A percentile compares a stretch with the other conserved stretches of the same genome.
Conservation (phyloP, 2,797 vertebrate species). For the Synaphobranchus kaupii region DNA sequence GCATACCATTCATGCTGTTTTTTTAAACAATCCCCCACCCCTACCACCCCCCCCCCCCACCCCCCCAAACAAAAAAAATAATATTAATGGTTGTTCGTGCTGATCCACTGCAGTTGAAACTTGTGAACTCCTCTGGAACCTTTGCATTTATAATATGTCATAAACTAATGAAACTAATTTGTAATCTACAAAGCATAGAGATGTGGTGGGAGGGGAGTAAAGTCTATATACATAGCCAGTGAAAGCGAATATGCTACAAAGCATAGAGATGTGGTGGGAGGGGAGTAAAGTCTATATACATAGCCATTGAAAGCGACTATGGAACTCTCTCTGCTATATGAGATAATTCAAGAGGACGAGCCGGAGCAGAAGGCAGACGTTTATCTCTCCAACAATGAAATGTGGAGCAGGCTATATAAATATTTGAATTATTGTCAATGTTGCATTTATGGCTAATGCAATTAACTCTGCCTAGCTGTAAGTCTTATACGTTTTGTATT, state of each 20-base stretch:
- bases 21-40: no score
- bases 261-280: no score
- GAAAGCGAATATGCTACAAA: no score
- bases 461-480: not conserved
- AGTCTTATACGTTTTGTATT: not conserved
- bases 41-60: no score
- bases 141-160: not conserved
- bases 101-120: no score
- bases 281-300: not conserved
- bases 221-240: not conserved
- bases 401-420: not conserved
- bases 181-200: no score
- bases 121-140: not conserved
- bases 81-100: no score
- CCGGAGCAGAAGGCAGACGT: not conserved
- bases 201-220: not conserved
- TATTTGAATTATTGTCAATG: not conserved
- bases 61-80: no score
- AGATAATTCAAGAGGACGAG: not conserved
- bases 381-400: not conserved
- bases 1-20: not conserved
- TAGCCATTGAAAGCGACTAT: no score
- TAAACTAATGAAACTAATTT: no score
- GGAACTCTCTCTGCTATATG: not conserved
- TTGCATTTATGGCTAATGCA: constrained; percentile 15